Conservation (phyloP, 2,113 vertebrate species). For the Antigone vipio region DNA sequence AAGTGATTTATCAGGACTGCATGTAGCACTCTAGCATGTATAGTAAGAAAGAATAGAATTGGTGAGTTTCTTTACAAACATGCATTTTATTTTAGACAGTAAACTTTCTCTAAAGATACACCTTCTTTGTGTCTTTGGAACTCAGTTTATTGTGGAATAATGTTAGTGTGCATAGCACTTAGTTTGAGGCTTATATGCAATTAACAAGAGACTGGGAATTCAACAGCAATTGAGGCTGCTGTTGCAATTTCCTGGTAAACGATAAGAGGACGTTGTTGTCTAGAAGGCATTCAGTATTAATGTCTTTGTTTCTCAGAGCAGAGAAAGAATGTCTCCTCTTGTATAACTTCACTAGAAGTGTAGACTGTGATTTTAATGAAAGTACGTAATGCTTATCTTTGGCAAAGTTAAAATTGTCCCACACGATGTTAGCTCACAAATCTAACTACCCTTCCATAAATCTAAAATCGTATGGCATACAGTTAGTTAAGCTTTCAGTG, state of each 20-base stretch:
- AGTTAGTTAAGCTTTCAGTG: background rate
- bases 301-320: background rate
- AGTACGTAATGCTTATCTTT: background rate
- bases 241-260: background rate
- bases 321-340: background rate
- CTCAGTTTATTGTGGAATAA: background rate
- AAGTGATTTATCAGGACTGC: background rate
- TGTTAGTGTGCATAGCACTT: background rate
- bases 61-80: background rate
- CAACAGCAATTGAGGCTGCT: background rate
- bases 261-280: background rate
- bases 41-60: background rate
- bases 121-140: background rate
- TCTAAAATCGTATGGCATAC: rapidly evolving
- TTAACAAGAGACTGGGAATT: background rate
- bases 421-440: background rate
- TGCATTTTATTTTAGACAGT: background rate
- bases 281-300: background rate
- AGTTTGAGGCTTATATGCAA: background rate
- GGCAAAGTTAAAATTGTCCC: background rate
- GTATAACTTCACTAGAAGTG: background rate
- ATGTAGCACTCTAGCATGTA: background rate
- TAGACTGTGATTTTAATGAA: background rate
- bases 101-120: background rate
- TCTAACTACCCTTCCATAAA: background rate